Conservation (phyloP, 2,888 invertebrate genomes). For the Nomada flava region DNA sequence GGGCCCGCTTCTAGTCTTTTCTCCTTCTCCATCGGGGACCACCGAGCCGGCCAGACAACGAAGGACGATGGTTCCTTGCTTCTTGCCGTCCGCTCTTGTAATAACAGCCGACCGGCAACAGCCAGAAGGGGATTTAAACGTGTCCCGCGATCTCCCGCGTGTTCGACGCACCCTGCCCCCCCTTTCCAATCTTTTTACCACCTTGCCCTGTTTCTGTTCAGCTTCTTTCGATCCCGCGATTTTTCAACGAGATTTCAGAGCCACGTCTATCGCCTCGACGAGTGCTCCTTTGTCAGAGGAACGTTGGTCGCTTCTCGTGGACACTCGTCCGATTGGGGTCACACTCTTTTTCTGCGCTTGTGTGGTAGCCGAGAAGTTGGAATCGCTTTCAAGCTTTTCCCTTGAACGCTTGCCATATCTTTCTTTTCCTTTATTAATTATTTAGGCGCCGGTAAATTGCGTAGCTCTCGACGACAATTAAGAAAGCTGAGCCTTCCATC, state of each 20-base stretch:
- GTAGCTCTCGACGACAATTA: too few species aligned
- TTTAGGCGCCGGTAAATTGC: too few species aligned
- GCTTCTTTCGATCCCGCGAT: conserved; percentile 18
- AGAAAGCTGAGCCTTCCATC: too few species aligned
- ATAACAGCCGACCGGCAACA: conserved; percentile 69
- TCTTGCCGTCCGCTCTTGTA: conserved; percentile 73
- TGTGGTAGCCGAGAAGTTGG: too few species aligned
- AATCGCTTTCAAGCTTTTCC: too few species aligned
- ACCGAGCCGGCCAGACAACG: conserved; percentile 60
- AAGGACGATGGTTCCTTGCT: conserved; percentile 70
- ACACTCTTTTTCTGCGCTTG: too few species aligned
- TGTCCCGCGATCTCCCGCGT: conserved; percentile 27
- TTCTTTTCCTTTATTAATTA: too few species aligned
- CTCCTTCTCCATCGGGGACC: conserved; percentile 37
- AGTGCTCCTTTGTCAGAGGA: too few species aligned
- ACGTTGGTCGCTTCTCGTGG: too few species aligned
- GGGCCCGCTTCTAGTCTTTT: conserved; percentile 25
- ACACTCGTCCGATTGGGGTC: too few species aligned
- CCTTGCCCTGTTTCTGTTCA: not conserved
- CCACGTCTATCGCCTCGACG: too few species aligned
- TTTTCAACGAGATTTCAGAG: conserved; percentile 11
- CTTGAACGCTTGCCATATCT: too few species aligned
- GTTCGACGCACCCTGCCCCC: conserved; percentile 9
- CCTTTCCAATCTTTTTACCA: not conserved
- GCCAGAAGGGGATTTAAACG: conserved; percentile 48